These are phyloP conservation scores for Masticophis lateralis DNA, from an alignment of 2,797 vertebrate species.

Conservation along the genomic window DNA sequence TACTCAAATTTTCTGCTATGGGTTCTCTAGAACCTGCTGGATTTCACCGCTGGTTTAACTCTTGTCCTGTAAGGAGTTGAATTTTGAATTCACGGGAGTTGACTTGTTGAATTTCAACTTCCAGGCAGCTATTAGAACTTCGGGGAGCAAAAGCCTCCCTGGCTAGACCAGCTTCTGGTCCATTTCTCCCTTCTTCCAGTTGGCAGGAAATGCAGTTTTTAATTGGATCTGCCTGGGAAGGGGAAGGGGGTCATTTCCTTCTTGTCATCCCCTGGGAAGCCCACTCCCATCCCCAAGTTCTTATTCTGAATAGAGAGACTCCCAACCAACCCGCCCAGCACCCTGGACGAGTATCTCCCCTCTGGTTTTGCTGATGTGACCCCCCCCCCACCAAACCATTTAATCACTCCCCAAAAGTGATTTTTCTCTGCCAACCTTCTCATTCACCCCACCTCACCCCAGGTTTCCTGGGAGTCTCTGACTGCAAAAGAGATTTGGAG, in stretches of 20 bases:
- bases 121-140: too few species aligned
- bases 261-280: not conserved
- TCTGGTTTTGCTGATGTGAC: not conserved
- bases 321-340: too few species aligned
- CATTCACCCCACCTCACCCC: not conserved
- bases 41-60: too few species aligned
- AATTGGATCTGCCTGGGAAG: not conserved
- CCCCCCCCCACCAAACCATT: not conserved
- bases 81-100: too few species aligned
- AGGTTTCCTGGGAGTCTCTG: not conserved
- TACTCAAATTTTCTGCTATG: too few species aligned
- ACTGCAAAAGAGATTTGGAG: not conserved
- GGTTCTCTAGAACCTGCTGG: too few species aligned
- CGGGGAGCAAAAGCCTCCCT: not conserved
- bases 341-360: not conserved
- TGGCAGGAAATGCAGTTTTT: not conserved
- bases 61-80: too few species aligned
- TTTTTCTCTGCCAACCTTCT: not conserved
- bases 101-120: not conserved
- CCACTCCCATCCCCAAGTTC: not conserved
- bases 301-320: too few species aligned
- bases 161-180: not conserved
- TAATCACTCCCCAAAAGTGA: not conserved
- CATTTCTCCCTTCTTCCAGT: not conserved
- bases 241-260: not conserved